Conservation (phyloP, 2,888 invertebrate genomes). For the Hirtodrosophila duncani region DNA sequence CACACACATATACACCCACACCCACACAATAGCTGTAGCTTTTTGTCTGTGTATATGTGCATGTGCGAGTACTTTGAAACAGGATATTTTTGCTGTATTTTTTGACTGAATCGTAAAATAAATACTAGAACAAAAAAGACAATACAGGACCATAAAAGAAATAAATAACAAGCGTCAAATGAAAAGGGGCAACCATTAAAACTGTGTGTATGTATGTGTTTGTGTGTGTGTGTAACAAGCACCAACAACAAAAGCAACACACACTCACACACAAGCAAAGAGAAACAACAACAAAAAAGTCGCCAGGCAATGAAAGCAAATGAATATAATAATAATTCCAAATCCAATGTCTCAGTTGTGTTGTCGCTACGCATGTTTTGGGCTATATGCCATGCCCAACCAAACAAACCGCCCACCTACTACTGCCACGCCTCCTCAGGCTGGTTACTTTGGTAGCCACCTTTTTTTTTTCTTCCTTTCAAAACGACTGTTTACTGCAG, state of each 20-base stretch:
- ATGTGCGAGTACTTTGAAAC: slow-evolving; percentile 21
- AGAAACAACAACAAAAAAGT: slow-evolving; percentile 9
- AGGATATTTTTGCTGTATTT: slow-evolving; percentile 11
- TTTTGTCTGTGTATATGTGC: not conserved
- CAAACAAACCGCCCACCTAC: not conserved
- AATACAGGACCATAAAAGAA: not conserved
- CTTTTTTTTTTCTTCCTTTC: too few species aligned
- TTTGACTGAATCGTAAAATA: slow-evolving; percentile 20
- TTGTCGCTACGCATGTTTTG: slow-evolving; percentile 33
- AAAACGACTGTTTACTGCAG: slow-evolving; percentile 46
- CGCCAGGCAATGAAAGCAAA: slow-evolving; percentile 42
- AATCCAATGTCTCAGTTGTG: slow-evolving; percentile 42
- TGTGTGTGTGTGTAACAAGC: too few species aligned
- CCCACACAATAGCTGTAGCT: not conserved
- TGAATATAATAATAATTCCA: slow-evolving; percentile 55
- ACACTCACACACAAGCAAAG: not conserved
- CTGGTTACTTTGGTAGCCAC: slow-evolving; percentile 30
- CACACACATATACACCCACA: too few species aligned
- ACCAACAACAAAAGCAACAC: slow-evolving; percentile 2
- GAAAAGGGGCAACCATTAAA: slow-evolving; percentile 14
- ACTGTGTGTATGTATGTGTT: too few species aligned
- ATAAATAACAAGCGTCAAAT: slow-evolving; percentile 7
- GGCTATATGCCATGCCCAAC: not conserved
- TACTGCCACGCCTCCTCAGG: not conserved
- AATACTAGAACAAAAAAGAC: slow-evolving; percentile 9